These are phyloP conservation scores for Corythoichthys haematopterus DNA, from an alignment of 2,113 vertebrate genomes.

Conservation along the genomic window DNA sequence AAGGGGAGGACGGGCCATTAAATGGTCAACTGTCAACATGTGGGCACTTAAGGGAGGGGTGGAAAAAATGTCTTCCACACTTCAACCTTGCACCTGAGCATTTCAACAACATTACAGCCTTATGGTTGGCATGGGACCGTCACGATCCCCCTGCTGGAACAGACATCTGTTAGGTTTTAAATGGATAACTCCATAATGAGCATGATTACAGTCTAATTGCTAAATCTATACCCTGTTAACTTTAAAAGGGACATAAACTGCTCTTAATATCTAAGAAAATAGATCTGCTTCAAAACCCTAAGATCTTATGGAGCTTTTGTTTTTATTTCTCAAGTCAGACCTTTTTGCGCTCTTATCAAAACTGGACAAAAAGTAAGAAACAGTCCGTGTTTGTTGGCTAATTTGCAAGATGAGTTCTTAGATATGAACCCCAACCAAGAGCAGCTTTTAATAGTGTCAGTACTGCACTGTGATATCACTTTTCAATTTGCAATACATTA, in stretches of 20 bases:
- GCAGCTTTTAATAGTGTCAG: constrained; percentile 45
- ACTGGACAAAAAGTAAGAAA: background rate
- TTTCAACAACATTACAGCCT: constrained; percentile 67
- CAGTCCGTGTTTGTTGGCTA: background rate
- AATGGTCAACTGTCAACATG: constrained; percentile 77
- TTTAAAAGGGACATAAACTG: constrained; percentile 72
- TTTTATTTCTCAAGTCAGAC: constrained; percentile 26
- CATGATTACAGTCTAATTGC: constrained; percentile 76
- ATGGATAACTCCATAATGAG: constrained; percentile 78
- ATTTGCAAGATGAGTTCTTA: constrained; percentile 8
- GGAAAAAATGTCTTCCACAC: constrained; percentile 52
- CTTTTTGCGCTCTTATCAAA: constrained; percentile 19
- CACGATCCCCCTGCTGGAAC: constrained; percentile 51
- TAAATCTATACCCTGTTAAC: constrained; percentile 76
- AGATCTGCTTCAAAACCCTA: constrained; percentile 67
- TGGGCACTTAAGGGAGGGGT: constrained; percentile 60
- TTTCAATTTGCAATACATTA: constrained; percentile 58
- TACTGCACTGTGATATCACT: constrained; percentile 37
- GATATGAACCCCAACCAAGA: constrained; percentile 37
- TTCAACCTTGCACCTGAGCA: constrained; percentile 74
- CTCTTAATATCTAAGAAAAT: constrained; percentile 75
- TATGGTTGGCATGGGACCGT: constrained; percentile 62
- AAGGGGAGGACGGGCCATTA: constrained; percentile 69
- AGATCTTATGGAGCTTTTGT: constrained; percentile 37
- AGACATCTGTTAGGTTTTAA: constrained; percentile 80